Evolutionary conservation across 2,888 invertebrate genomes (phyloP).

Genomic region (Lithophane semibrunnea): DNA sequence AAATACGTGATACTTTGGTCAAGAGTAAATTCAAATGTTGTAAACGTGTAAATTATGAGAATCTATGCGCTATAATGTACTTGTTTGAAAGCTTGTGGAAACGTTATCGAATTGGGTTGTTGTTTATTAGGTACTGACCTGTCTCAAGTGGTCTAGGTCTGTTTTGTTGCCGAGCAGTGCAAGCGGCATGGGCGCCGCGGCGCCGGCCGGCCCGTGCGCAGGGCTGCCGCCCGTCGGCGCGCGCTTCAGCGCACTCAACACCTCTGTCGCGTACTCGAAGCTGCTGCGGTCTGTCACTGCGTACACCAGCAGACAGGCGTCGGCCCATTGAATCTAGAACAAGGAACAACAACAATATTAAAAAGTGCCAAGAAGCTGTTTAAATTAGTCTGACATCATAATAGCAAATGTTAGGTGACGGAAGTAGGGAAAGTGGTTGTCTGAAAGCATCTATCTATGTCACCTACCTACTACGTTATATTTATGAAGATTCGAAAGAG

Average conservation of each 20-base stretch:
- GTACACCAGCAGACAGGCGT: conserved; percentile 94
- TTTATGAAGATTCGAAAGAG: conserved; percentile 22
- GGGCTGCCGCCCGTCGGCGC: conserved; percentile 89
- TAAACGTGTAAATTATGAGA: conserved; percentile 13
- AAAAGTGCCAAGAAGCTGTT: conserved; percentile 47
- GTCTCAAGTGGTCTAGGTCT: conserved; percentile 94
- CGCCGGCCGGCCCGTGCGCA: conserved; percentile 90
- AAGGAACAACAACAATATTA: conserved; percentile 64
- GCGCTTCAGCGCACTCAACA: conserved; percentile 91
- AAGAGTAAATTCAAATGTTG: conserved; percentile 9
- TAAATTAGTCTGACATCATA: conserved; percentile 42
- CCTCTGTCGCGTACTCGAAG: conserved; percentile 92
- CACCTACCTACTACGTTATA: conserved; percentile 31
- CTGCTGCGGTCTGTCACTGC: conserved; percentile 94
- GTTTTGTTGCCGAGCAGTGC: conserved; percentile 95
- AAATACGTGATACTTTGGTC: conserved; percentile 15
- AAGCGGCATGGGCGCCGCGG: conserved; percentile 88
- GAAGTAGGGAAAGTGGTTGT: conserved; percentile 41
- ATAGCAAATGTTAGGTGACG: conserved; percentile 56
- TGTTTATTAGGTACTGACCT: conserved; percentile 86
- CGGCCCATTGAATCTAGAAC: conserved; percentile 93
- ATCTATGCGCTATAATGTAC: conserved; percentile 3
- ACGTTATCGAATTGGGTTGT: conserved; percentile 27
- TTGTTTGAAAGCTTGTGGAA: conserved; percentile 29
- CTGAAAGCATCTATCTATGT: conserved; percentile 31